Conservation (phyloP, 2,797 vertebrate genomes). For the Steatocranus sp. region DNA sequence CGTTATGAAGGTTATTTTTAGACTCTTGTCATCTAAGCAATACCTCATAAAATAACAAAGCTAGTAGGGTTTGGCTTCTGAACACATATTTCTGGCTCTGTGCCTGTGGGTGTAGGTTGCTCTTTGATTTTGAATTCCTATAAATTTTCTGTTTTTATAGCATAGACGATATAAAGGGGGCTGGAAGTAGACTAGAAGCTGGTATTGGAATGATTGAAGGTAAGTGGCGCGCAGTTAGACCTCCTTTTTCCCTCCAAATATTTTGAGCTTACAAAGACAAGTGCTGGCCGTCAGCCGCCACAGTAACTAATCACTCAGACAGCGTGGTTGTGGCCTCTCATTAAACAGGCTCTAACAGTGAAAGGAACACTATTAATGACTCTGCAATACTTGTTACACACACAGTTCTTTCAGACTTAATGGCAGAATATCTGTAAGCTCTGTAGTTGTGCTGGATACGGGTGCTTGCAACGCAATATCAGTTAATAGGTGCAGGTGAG, state of each 20-base stretch:
- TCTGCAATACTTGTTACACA: slow-evolving; percentile 18
- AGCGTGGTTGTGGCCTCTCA: slow-evolving; percentile 41
- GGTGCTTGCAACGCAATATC: background rate
- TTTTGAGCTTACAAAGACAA: background rate
- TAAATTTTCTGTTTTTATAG: background rate
- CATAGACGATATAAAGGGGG: background rate
- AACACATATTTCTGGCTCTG: background rate
- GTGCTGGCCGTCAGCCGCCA: slow-evolving; percentile 10
- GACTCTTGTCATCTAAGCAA: slow-evolving; percentile 17
- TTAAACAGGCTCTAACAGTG: slow-evolving; percentile 38
- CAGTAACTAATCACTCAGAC: slow-evolving; percentile 50
- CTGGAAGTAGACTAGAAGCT: background rate
- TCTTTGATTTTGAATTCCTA: background rate
- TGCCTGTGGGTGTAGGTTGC: background rate
- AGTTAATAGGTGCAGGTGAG: background rate
- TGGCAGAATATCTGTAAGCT: background rate
- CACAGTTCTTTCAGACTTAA: slow-evolving; percentile 15
- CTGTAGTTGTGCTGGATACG: background rate
- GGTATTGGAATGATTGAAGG: background rate
- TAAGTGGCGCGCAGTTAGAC: background rate
- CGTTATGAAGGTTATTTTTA: slow-evolving; percentile 54
- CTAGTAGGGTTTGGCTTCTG: background rate
- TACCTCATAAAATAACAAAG: slow-evolving; percentile 25
- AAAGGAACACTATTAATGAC: slow-evolving; percentile 57
- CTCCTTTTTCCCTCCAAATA: background rate